phyloP scores from a whole-genome alignment of 2,113 vertebrate species.

The Charina bottae region DNA sequence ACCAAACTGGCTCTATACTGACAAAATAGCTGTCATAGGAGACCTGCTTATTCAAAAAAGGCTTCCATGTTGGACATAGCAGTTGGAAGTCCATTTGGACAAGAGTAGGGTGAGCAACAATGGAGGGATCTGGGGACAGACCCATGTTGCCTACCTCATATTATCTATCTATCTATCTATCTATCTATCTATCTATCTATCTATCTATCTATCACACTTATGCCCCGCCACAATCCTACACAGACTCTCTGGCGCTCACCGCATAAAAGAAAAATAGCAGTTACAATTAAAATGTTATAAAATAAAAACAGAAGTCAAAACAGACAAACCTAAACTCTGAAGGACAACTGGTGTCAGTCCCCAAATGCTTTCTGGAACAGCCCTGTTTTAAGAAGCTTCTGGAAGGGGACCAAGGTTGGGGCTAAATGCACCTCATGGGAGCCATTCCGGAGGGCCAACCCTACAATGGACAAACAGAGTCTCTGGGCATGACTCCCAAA shows the following conservation, averaged over 20 bases:
- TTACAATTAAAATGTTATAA: background rate
- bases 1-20: too few relatives aligned
- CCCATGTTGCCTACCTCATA: background rate
- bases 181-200: background rate
- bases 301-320: background rate
- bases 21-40: background rate
- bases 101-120: background rate
- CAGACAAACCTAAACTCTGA: background rate
- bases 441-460: background rate
- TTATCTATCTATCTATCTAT: background rate
- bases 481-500: background rate
- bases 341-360: background rate
- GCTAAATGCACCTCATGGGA: background rate
- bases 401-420: background rate
- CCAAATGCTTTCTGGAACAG: background rate
- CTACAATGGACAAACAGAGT: background rate
- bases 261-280: background rate
- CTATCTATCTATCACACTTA: background rate
- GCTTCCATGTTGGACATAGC: background rate
- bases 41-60: background rate
- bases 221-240: background rate
- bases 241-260: background rate
- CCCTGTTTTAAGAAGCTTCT: background rate
- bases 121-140: background rate
- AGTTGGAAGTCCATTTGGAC: background rate